Base-by-base conservation (phyloP, 2,888 invertebrate genomes). In the Parasteatoda lunata region DNA sequence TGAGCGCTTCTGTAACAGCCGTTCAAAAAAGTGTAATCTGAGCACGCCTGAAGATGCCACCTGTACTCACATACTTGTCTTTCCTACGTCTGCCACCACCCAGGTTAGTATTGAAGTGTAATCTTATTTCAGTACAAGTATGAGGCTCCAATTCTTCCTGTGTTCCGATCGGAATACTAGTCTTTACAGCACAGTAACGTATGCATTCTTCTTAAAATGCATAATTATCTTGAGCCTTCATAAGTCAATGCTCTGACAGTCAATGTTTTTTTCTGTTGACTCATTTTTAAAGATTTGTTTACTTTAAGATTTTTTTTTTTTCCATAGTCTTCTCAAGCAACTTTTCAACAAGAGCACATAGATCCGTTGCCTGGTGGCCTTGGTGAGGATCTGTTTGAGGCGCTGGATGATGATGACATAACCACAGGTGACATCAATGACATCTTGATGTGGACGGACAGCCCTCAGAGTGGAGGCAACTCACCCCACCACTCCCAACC, bases 51-150 rank as follows among this genome's bases (percentile, higher is more conserved):
- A 97, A 89, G 99, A 99, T 93, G 97, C 98, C 89, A 96, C 97
- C 81, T 97, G 97, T 92, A 99, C 99, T 86, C 99, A 99, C 92
- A 99, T 99, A 90, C 94, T 99, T 90, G 99, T 99, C 90, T 99
- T 99, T 93, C 99, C 99, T 72, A 99, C 98, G 68, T 98, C 97
- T 88, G 97, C 98, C 68, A 97, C 97, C 84, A 97, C 97, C 87
- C 97, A 97, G 94, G 96, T 96, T 91, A 90, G 91, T 75, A 45
- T 66, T 30, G 30, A 30, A 30, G 30, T 30, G 30, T 2, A 30
- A 30, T 30, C 30, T 30, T 30, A 30, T 30, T 30, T 30, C 30
- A 30, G 30, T 30, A 30, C 30, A 30, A 30, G 30, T 2, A 30
- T 30, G 30, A 30, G 30, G 2, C 30, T 30, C 30, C 30, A 30